These are phyloP conservation scores for Spinibarbus caldwelli DNA, from an alignment of 2,797 vertebrate species.

Conservation along the genomic window DNA sequence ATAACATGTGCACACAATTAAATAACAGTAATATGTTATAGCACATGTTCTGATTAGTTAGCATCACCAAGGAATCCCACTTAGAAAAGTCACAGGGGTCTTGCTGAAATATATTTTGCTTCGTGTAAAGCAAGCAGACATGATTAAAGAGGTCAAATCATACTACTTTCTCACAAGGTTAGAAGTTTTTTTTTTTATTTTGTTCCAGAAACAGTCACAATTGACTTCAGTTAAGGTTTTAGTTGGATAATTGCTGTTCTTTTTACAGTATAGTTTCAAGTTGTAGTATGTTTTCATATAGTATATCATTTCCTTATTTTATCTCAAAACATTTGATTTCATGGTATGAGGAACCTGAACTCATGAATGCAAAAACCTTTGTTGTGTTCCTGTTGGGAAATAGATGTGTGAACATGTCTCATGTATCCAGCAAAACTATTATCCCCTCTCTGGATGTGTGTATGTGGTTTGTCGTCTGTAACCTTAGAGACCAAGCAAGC, in stretches of 20 bases:
- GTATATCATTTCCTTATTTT: background rate
- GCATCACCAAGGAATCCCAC: constrained; percentile 35
- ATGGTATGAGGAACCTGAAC: background rate
- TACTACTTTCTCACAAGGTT: no score
- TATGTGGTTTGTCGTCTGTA: constrained; percentile 18
- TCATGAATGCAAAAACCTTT: background rate
- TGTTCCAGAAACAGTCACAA: background rate
- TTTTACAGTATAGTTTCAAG: background rate
- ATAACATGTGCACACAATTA: constrained; percentile 37
- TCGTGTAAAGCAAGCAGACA: constrained; percentile 1
- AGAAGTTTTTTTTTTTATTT: background rate
- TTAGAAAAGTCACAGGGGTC: constrained; percentile 33
- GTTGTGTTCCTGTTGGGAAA: background rate
- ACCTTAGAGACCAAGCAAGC: constrained; percentile 31
- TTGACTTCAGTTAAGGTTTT: background rate
- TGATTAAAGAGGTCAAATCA: constrained; percentile 25
- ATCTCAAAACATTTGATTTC: background rate
- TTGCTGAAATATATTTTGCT: background rate
- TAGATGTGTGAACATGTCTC: constrained; percentile 18
- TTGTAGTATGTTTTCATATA: background rate
- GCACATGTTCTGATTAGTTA: constrained; percentile 51
- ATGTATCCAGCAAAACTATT: constrained; percentile 16
- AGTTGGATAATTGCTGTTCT: background rate
- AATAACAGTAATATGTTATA: constrained; percentile 50
- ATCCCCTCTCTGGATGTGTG: constrained; percentile 17